These are phyloP conservation scores for Drosophila virilis DNA, from an alignment of 1,140 invertebrate species.

Conservation along the genomic window DNA sequence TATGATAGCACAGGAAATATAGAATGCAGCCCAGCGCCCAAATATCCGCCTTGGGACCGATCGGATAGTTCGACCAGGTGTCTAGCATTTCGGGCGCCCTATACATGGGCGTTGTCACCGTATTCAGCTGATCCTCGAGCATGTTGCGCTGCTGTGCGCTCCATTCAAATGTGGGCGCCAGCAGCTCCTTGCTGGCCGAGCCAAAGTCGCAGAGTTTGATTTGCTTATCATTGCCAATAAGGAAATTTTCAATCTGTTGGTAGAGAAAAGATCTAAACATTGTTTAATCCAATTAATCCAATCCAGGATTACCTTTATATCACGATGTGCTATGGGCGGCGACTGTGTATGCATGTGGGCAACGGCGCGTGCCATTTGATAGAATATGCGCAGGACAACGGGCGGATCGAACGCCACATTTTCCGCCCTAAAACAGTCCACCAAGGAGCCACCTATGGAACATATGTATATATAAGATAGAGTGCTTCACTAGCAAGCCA, in stretches of 20 bases:
- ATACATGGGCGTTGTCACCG: slow-evolving; percentile 94
- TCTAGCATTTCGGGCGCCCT: slow-evolving; percentile 98
- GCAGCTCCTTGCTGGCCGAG: slow-evolving; percentile 94
- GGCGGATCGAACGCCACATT: slow-evolving; percentile 87
- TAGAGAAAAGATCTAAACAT: slow-evolving; percentile 44
- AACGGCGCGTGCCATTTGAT: slow-evolving; percentile 95
- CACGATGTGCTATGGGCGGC: slow-evolving; percentile 95
- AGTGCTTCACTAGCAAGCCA: neutral
- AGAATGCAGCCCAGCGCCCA: slow-evolving; percentile 99
- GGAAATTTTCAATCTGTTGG: slow-evolving; percentile 87
- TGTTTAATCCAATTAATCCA: neutral
- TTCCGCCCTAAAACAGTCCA: slow-evolving; percentile 90
- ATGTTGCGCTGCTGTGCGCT: slow-evolving; percentile 94
- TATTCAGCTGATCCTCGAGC: slow-evolving; percentile 95
- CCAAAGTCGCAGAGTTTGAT: slow-evolving; percentile 99
- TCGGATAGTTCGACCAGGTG: slow-evolving; percentile 97
- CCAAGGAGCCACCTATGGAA: slow-evolving; percentile 89
- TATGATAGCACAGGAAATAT: slow-evolving; percentile 95
- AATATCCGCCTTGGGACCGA: slow-evolving; percentile 94
- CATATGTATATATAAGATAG: neutral
- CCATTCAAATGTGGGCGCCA: slow-evolving; percentile 95
- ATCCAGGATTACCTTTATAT: slow-evolving; percentile 86
- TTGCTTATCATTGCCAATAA: slow-evolving; percentile 91
- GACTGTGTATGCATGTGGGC: slow-evolving; percentile 96
- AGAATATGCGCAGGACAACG: slow-evolving; percentile 94